These are phyloP conservation scores for Himalopsyche japonica DNA, from an alignment of 2,888 invertebrate species.

Conservation along the genomic window DNA sequence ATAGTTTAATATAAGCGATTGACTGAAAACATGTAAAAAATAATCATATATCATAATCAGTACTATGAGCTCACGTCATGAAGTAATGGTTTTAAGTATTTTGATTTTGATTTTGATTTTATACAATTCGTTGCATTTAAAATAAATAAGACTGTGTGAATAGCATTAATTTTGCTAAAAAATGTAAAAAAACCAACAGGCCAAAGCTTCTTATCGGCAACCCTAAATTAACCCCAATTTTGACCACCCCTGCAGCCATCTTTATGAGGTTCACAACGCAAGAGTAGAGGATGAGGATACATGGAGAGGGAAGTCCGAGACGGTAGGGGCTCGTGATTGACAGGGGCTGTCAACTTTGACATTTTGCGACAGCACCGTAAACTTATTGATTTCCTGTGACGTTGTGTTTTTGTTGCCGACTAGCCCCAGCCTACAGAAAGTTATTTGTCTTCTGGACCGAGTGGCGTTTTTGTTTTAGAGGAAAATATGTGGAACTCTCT, in stretches of 20 bases:
- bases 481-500: not conserved
- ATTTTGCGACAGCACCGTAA: not conserved
- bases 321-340: not conserved
- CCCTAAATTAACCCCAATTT: not conserved
- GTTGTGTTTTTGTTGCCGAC: not conserved
- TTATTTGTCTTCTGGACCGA: not conserved
- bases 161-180: too few relatives aligned
- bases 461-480: not conserved
- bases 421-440: not conserved
- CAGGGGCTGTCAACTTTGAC: conserved; percentile 1
- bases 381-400: not conserved
- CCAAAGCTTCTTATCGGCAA: not conserved
- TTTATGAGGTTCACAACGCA: conserved; percentile 16
- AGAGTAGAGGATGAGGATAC: not conserved
- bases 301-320: not conserved
- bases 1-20: too few relatives aligned
- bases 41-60: too few relatives aligned
- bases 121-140: too few relatives aligned
- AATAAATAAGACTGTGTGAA: too few relatives aligned
- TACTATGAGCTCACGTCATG: too few relatives aligned
- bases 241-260: conserved; percentile 10
- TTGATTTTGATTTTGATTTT: too few relatives aligned
- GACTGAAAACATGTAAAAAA: too few relatives aligned
- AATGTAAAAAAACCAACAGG: too few relatives aligned
- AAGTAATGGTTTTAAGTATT: too few relatives aligned